phyloP scores from a whole-genome alignment of 2,888 invertebrate genomes.

The Julus scanicus region DNA sequence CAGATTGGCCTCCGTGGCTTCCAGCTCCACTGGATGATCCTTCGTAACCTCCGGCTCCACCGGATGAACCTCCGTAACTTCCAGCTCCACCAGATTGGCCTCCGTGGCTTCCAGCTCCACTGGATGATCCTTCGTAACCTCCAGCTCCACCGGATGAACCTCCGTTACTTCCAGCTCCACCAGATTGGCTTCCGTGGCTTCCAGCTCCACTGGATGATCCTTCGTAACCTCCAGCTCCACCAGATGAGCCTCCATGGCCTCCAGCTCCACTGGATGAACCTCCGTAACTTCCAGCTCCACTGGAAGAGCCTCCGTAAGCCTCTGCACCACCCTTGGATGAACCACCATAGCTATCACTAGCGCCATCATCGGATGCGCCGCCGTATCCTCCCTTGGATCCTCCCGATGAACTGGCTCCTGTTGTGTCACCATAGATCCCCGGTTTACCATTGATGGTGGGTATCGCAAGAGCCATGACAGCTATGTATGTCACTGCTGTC shows the following conservation, averaged over 20 bases:
- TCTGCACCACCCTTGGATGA: slow-evolving; percentile 36
- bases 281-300: background rate
- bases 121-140: background rate
- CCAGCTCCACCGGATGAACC: slow-evolving; percentile 46
- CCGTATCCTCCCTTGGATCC: slow-evolving; percentile 26
- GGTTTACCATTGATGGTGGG: background rate
- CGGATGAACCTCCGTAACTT: slow-evolving; percentile 38
- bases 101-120: background rate
- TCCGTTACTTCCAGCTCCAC: slow-evolving; percentile 6
- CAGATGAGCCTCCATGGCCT: slow-evolving; percentile 44
- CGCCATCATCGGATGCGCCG: background rate
- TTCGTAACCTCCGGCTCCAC: background rate
- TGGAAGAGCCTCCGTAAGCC: background rate
- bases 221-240: background rate
- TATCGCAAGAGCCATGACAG: background rate
- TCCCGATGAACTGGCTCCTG: background rate
- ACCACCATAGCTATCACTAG: background rate
- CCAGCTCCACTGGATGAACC: slow-evolving; percentile 3
- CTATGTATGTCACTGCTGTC: background rate
- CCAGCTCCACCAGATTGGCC: slow-evolving; percentile 37
- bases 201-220: slow-evolving; percentile 31
- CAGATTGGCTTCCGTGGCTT: background rate
- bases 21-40: background rate
- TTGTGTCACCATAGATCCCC: background rate
- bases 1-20: slow-evolving; percentile 2